Evolutionary conservation across 2,113 vertebrate species (phyloP).

Genomic region (Rhadina sibilatrix): DNA sequence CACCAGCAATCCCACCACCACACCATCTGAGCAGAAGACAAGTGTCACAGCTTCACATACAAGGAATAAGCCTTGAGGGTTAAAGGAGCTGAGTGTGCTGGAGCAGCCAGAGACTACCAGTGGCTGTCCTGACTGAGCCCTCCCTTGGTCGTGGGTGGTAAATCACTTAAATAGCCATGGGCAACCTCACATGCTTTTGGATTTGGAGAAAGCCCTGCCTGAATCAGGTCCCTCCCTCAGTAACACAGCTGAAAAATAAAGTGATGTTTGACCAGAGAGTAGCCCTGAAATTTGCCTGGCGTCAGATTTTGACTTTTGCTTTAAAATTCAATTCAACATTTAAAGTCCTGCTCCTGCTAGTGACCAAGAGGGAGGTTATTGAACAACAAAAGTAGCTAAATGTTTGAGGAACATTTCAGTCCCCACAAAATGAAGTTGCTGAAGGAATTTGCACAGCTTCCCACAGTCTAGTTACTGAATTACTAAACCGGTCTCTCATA

Average conservation of each 20-base stretch:
- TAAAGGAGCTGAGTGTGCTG: background rate
- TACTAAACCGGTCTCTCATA: conserved; percentile 40
- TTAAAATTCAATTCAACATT: background rate
- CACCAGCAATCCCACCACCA: background rate
- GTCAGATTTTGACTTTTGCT: background rate
- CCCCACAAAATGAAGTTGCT: background rate
- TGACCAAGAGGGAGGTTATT: background rate
- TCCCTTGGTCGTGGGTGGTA: accelerated
- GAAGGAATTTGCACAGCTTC: conserved; percentile 36
- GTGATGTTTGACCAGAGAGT: background rate
- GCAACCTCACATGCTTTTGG: background rate
- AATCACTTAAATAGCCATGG: background rate
- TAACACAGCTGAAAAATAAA: background rate
- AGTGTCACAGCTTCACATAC: accelerated
- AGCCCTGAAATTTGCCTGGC: background rate
- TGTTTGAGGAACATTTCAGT: background rate
- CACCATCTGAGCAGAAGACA: background rate
- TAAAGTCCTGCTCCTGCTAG: background rate
- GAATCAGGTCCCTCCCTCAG: background rate
- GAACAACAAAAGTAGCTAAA: background rate
- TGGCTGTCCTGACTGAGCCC: background rate
- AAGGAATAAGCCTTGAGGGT: background rate
- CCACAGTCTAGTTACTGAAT: conserved; percentile 47
- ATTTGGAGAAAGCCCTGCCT: background rate
- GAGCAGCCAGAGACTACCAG: background rate